Evolutionary conservation across 2,113 vertebrate species (phyloP).

Genomic region (Petroica traversi): DNA sequence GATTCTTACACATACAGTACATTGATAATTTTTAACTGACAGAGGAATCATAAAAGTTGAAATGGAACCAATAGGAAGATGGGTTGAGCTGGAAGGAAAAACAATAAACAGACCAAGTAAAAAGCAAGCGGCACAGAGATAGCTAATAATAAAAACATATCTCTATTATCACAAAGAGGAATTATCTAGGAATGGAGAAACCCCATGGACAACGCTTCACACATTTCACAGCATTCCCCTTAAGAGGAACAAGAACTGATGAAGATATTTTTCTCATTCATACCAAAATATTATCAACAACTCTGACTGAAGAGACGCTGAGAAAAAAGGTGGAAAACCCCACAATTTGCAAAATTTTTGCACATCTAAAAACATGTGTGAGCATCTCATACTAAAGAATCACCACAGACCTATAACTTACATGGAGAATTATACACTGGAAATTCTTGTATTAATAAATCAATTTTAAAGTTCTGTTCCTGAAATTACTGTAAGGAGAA

Average conservation of each 20-base stretch:
- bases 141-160: neutral
- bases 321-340: accelerated
- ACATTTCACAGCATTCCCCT: neutral
- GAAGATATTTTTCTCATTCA: neutral
- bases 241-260: neutral
- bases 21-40: neutral
- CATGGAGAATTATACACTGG: neutral
- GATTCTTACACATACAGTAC: neutral
- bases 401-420: neutral
- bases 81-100: neutral
- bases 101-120: neutral
- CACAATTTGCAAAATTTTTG: no score
- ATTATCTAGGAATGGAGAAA: neutral
- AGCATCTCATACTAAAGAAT: neutral
- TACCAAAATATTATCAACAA: neutral
- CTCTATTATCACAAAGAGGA: neutral
- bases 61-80: neutral
- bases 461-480: neutral
- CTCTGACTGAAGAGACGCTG: neutral
- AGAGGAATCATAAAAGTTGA: neutral
- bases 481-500: neutral
- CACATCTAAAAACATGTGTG: neutral
- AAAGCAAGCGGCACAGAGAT: neutral
- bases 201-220: neutral
- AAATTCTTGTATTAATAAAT: neutral